These are phyloP conservation scores for Microctonus aethiopoides DNA, from an alignment of 2,888 invertebrate species.

Conservation along the genomic window DNA sequence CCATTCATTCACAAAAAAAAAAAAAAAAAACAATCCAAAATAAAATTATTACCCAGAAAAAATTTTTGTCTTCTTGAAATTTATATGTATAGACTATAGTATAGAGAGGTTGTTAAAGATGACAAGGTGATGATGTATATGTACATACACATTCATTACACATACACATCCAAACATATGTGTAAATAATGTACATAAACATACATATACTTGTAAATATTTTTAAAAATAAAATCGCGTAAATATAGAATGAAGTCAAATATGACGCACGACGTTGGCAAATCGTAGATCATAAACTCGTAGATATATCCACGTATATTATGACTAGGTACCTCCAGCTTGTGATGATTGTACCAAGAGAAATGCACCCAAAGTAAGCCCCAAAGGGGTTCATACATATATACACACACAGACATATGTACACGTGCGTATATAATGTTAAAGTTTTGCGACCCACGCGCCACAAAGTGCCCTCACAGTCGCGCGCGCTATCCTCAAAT, in stretches of 20 bases:
- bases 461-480: constrained; percentile 20
- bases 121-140: constrained; percentile 9
- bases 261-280: constrained; percentile 11
- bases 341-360: too few relatives aligned
- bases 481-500: constrained; percentile 19
- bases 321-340: too few relatives aligned
- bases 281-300: constrained; percentile 10
- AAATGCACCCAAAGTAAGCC: not conserved
- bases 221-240: not conserved
- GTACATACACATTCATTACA: too few relatives aligned
- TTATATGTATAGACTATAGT: constrained; percentile 1
- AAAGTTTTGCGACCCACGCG: constrained; percentile 27
- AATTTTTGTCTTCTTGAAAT: not conserved
- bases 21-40: not conserved
- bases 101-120: not conserved
- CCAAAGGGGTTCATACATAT: constrained; percentile 10
- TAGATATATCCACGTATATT: not conserved
- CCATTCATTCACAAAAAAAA: not conserved
- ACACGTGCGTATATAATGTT: not conserved
- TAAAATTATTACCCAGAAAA: not conserved
- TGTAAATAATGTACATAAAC: not conserved
- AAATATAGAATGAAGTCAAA: constrained; percentile 9
- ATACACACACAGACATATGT: not conserved
- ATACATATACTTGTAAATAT: not conserved
- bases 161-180: too few relatives aligned